phyloP scores from a whole-genome alignment of 2,113 vertebrate species.

The Enhydra lutris region DNA sequence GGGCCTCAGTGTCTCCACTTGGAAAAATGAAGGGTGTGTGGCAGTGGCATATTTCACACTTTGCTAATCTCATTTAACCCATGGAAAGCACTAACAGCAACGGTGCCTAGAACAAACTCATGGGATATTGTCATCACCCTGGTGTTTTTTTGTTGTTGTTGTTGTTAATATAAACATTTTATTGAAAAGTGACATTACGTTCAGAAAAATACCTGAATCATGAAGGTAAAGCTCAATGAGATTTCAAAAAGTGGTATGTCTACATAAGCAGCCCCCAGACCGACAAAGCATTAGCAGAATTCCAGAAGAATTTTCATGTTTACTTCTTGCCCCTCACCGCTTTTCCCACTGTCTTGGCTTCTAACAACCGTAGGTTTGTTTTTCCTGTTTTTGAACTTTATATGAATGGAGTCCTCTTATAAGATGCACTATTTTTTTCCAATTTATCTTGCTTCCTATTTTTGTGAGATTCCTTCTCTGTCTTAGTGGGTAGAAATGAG shows the following conservation, averaged over 20 bases:
- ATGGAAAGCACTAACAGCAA: background rate
- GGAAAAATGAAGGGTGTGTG: background rate
- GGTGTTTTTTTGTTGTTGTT: background rate
- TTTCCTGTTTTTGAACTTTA: background rate
- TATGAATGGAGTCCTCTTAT: background rate
- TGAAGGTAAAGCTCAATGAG: background rate
- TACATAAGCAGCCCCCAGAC: background rate
- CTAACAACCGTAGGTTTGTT: background rate
- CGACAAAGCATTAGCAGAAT: background rate
- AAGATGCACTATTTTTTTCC: background rate
- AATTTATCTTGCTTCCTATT: background rate
- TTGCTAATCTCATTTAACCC: background rate
- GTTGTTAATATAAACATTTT: background rate
- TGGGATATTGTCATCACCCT: background rate
- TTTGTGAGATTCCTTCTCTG: background rate
- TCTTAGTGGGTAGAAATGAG: background rate
- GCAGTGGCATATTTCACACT: background rate
- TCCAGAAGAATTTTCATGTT: background rate
- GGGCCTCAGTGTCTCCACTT: background rate
- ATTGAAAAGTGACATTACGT: background rate
- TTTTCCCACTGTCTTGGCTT: background rate
- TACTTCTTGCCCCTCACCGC: background rate
- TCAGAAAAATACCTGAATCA: background rate
- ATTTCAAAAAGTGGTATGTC: background rate
- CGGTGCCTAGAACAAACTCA: accelerated